These are phyloP conservation scores for Siniperca scherzeri DNA, from an alignment of 2,797 vertebrate species.

Conservation along the genomic window DNA sequence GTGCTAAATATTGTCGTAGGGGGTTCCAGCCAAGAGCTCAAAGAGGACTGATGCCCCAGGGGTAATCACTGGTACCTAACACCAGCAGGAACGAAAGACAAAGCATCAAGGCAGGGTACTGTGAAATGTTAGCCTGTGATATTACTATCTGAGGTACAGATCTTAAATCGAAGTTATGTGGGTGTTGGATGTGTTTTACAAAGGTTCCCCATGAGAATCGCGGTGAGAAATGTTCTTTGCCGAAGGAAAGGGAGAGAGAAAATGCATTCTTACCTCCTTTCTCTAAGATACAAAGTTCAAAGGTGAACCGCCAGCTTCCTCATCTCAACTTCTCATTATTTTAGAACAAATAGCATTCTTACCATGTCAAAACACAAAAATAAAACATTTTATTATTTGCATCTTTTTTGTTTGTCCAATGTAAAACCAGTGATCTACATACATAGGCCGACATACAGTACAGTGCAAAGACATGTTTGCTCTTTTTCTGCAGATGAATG, in stretches of 20 bases:
- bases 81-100: conserved; percentile 48
- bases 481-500: conserved; percentile 31
- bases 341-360: conserved; percentile 51
- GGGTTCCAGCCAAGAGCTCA: conserved; percentile 25
- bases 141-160: conserved; percentile 64
- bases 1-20: conserved; percentile 26
- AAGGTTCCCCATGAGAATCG: conserved; percentile 68
- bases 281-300: conserved; percentile 61
- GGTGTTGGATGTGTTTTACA: conserved; percentile 79
- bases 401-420: conserved; percentile 33
- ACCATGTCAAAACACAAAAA: conserved; percentile 47
- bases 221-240: conserved; percentile 74
- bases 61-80: conserved; percentile 52
- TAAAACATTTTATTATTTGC: conserved; percentile 22
- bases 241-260: conserved; percentile 65
- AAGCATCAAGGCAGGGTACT: conserved; percentile 44
- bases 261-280: conserved; percentile 47
- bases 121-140: conserved; percentile 66
- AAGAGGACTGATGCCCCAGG: conserved; percentile 24
- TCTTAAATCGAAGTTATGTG: conserved; percentile 76
- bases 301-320: conserved; percentile 62
- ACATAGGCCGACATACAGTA: background rate
- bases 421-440: conserved; percentile 25
- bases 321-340: conserved; percentile 66
- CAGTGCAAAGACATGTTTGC: conserved; percentile 15